phyloP scores from a whole-genome alignment of 2,797 vertebrate genomes.

The Agapornis canus region DNA sequence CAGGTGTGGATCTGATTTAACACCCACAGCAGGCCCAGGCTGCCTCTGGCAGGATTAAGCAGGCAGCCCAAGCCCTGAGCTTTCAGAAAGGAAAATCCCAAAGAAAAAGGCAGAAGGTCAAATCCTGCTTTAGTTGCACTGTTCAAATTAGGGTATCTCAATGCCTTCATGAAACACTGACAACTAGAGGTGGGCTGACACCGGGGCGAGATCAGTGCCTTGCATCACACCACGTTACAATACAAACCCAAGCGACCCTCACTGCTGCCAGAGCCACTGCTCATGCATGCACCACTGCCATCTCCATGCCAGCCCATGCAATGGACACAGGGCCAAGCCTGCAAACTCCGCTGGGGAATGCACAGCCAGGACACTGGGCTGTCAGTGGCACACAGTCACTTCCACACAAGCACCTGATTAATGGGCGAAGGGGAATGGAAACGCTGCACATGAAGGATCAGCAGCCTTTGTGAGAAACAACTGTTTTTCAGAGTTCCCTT shows the following conservation, averaged over 20 bases:
- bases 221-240: not conserved
- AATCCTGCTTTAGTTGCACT: not conserved
- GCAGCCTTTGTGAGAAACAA: conserved; percentile 59
- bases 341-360: not conserved
- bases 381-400: not conserved
- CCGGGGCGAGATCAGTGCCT: not conserved
- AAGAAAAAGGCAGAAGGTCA: not conserved
- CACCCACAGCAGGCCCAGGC: not conserved
- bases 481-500: conserved; percentile 46
- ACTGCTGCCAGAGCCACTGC: not conserved
- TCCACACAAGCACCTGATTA: conserved; percentile 4
- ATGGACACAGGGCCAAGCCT: not conserved
- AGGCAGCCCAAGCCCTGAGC: not conserved
- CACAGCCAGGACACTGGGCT: not conserved
- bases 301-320: not conserved
- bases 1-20: not conserved
- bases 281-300: fast-evolving
- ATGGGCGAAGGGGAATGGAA: not conserved
- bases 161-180: fast-evolving
- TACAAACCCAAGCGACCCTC: fast-evolving
- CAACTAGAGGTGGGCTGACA: not conserved
- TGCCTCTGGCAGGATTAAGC: not conserved
- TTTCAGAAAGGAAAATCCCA: not conserved
- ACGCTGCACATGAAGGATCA: conserved; percentile 15
- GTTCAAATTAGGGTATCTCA: not conserved